Percentiles rank a stretch among this genome's conserved stretches.
phyloP scores from a whole-genome alignment of 1,140 invertebrate species.

The Dendroctonus valens region DNA sequence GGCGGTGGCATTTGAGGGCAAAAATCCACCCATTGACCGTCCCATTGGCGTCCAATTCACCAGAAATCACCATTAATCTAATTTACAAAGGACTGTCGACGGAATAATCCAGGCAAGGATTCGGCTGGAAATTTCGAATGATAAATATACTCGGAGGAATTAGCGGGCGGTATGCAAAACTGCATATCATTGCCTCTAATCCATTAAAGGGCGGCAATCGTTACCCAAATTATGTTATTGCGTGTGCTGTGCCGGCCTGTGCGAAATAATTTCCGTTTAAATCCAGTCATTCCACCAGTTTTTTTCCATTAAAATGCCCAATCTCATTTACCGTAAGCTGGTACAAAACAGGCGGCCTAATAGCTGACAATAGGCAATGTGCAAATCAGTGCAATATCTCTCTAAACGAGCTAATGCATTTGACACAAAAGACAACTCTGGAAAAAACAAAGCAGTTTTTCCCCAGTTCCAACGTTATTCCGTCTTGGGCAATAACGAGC shows the following conservation, averaged over 20 bases:
- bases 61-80: slow-evolving; percentile 21
- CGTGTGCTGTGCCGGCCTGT: slow-evolving; percentile 6
- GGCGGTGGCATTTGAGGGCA: no score
- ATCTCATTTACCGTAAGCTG: no score
- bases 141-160: slow-evolving; percentile 24
- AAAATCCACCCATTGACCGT: not conserved
- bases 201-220: slow-evolving; percentile 23
- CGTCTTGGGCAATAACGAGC: no score
- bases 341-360: no score
- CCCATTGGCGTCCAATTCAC: slow-evolving; percentile 2
- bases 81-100: slow-evolving; percentile 21
- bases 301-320: not conserved
- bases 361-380: no score
- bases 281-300: slow-evolving; percentile 11
- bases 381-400: no score
- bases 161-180: slow-evolving; percentile 17
- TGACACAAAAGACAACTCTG: no score
- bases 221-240: slow-evolving; percentile 28
- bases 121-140: slow-evolving; percentile 20
- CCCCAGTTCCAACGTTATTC: no score
- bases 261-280: slow-evolving; percentile 24
- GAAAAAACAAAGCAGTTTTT: no score
- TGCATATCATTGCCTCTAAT: slow-evolving; percentile 28
- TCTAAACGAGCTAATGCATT: no score
- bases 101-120: slow-evolving; percentile 20